Base-by-base conservation (phyloP, 2,888 invertebrate species). In the Antitype chi region DNA sequence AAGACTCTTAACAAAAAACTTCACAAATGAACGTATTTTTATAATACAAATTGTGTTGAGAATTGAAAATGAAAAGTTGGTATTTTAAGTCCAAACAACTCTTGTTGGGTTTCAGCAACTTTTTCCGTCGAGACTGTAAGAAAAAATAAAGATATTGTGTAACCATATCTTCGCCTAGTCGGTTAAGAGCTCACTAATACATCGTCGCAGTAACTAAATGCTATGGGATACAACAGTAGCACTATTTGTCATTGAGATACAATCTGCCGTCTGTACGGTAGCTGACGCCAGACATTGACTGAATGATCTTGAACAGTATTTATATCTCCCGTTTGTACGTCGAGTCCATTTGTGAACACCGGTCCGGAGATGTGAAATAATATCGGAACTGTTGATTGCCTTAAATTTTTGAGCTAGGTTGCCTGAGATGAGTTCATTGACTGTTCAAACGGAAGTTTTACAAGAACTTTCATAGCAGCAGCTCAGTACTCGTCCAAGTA, bases 201-300 rank as follows among this genome's bases (percentile, higher is more conserved):
- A 74, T 66, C 64, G 57, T 63, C 59, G n/a, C 64, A n/a, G 71
- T 68, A 53, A 72, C 71, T 68, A 82, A 72, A 85, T 52, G 72
- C 72, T 82, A 57, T 49, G 66, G 78, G 55, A 55, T 82, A 78
- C 63, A 74, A 74, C 70, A 80, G 75, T 76, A 77, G 79, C 79
- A 90, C 91, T 90, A 92, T 92, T 90, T 89, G 89, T 92, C 92
- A 91, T 89, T 74, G 63, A 69, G 92, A 92, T 92, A 91, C 81
- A 80, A 88, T 88, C 88, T 76, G 59, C 80, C 85, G 85, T 79
- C 80, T 72, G 78, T 71, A 81, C 91, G 82, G 91, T 90, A 90
- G 89, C 89, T 82, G 84, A 78, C 79, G 79, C 74, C 74, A 86
- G 92, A 93, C 93, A 90, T 89, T 93, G 93, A 92, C 90, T 89